These are phyloP conservation scores for Acanthornis magna DNA, from an alignment of 2,797 vertebrate genomes.

Conservation along the genomic window DNA sequence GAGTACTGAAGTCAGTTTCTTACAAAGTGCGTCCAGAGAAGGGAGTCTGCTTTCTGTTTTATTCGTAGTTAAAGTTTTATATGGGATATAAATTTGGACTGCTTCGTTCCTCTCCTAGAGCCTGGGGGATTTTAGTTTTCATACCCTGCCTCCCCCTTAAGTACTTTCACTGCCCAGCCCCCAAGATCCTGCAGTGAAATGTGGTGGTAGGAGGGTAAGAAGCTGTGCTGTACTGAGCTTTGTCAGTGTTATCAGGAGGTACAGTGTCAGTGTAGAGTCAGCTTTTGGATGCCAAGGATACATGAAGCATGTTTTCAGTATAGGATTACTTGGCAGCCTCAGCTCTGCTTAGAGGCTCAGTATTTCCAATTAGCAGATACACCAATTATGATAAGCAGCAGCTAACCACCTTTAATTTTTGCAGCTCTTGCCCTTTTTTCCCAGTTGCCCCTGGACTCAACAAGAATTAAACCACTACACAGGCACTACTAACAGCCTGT, in stretches of 20 bases:
- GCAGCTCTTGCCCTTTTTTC: not conserved
- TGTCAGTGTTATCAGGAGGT: not conserved
- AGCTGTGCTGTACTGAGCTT: not conserved
- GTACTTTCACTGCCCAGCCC: not conserved
- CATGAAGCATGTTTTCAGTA: not conserved
- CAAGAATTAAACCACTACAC: not conserved
- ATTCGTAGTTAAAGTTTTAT: not conserved
- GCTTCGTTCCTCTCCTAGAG: not conserved
- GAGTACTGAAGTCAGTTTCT: not conserved
- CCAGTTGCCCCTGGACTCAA: not conserved
- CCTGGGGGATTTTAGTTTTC: not conserved
- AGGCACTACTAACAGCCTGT: not conserved
- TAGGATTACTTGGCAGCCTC: not conserved
- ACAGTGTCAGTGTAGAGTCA: not conserved
- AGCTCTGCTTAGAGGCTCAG: accelerated
- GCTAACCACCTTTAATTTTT: not conserved
- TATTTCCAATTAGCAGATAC: not conserved
- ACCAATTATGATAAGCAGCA: not conserved
- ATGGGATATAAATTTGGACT: not conserved
- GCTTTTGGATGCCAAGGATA: not conserved
- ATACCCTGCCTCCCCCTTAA: not conserved
- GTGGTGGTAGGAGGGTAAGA: not conserved
- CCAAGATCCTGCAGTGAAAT: not conserved
- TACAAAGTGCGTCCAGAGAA: not conserved
- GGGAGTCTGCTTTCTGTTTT: not conserved